Evolutionary conservation across 2,888 invertebrate genomes (phyloP).

Genomic region (Lissocephala sabroskyi): DNA sequence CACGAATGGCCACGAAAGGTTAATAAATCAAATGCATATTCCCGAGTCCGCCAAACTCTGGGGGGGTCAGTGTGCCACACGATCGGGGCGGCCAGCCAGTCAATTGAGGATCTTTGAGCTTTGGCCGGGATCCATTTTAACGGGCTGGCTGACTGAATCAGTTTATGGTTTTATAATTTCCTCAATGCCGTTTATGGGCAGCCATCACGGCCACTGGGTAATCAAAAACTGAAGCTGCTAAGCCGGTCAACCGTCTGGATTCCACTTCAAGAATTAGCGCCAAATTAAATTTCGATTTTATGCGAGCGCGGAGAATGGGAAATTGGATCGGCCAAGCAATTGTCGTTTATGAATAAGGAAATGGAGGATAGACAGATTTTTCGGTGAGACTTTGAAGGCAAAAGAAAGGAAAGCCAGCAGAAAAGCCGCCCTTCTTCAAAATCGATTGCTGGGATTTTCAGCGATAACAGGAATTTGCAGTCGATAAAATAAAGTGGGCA

Average conservation of each 20-base stretch:
- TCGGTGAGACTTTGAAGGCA: too few species aligned
- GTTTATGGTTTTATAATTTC: slow-evolving; percentile 61
- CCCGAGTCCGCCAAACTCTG: slow-evolving; percentile 15
- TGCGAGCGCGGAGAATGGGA: slow-evolving; percentile 10
- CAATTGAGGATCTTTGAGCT: background rate
- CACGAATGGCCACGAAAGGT: slow-evolving; percentile 64
- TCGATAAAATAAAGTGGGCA: too few species aligned
- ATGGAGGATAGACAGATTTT: too few species aligned
- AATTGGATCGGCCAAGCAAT: slow-evolving; percentile 38
- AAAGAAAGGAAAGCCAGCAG: too few species aligned
- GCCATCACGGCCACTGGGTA: slow-evolving; percentile 16
- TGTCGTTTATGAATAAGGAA: too few species aligned
- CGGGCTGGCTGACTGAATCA: too few species aligned
- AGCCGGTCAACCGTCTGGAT: slow-evolving; percentile 19
- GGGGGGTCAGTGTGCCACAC: background rate
- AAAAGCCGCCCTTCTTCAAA: too few species aligned
- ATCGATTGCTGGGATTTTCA: too few species aligned
- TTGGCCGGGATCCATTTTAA: too few species aligned
- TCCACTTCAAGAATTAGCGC: slow-evolving; percentile 40
- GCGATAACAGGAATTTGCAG: too few species aligned
- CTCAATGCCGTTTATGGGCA: slow-evolving; percentile 54
- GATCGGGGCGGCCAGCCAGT: too few species aligned
- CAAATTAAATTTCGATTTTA: slow-evolving; percentile 46
- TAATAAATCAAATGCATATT: slow-evolving; percentile 64
- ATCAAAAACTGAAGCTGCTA: slow-evolving; percentile 55